Base-by-base conservation (phyloP, 2,797 vertebrate species). In the Setipinna tenuifilis region DNA sequence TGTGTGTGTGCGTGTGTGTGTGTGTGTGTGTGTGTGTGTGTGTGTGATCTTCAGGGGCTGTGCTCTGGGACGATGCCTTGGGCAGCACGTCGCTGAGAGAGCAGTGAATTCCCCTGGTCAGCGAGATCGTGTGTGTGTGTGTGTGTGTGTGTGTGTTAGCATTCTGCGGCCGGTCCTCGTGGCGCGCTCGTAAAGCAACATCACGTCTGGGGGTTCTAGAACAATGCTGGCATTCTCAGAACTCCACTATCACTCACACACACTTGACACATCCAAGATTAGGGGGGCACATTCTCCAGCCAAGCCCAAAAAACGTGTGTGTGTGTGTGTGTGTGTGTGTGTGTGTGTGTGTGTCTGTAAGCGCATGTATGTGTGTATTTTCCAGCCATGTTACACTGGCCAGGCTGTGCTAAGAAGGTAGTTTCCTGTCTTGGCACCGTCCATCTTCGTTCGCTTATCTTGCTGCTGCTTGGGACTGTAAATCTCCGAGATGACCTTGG, bases 151-250 rank as follows among this genome's bases (percentile, higher is more conserved):
- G n/a, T n/a, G n/a, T n/a, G 50, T 54, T 54, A 54, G 50, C 50
- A 14, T 54, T 54, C 50, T 54, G 50, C 50, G 50, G 50, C 50
- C 7, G 0, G 50, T 9, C 58, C 46, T 81, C 84, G 35, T 41
- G 62, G 85, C 87, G 85, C 65, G 57, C 17, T 68, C 25, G 48
- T 78, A 82, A 59, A 58, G 87, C 86, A 83, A 91, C 82, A 83
- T 57, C 58, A 6, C 44, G 90, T 85, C 91, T 87, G 89, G 83
- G 83, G 91, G 89, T 78, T 90, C 87, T 75, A 61, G 82, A 89
- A 93, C 91, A 92, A 90, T 91, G 86, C 85, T 46, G 88, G 62
- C 91, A 90, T 91, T 92, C 88, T 91, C 90, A 41, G 84, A 86
- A 81, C 83, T 84, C 59, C 57, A 21, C 83, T 71, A 87, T 91